phyloP scores from a whole-genome alignment of 2,797 vertebrate genomes.

The Hephaestus fuliginosus region DNA sequence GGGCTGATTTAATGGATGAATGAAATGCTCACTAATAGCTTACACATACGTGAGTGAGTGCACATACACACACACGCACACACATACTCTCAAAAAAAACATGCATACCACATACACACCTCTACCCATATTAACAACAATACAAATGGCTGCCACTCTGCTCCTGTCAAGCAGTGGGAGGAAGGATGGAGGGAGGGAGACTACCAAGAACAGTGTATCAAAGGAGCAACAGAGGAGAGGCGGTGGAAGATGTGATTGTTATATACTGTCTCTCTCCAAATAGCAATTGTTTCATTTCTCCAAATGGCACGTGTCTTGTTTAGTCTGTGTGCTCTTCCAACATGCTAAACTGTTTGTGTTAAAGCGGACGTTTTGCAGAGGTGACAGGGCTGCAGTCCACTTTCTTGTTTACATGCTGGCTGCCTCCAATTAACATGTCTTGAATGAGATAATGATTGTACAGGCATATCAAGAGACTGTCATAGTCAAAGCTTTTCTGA shows the following conservation, averaged over 20 bases:
- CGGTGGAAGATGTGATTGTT: slow-evolving; percentile 46
- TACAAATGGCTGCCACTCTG: slow-evolving; percentile 56
- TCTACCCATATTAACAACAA: slow-evolving; percentile 33
- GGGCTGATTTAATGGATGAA: slow-evolving; percentile 92
- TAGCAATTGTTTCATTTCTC: slow-evolving; percentile 54
- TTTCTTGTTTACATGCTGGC: slow-evolving; percentile 52
- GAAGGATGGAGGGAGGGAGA: slow-evolving; percentile 27
- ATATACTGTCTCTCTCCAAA: slow-evolving; percentile 44
- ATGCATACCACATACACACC: slow-evolving; percentile 6
- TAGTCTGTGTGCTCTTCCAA: slow-evolving; percentile 29
- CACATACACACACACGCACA: slow-evolving; percentile 10
- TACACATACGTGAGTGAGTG: slow-evolving; percentile 47
- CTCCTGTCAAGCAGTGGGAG: slow-evolving; percentile 48
- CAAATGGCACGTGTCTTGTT: slow-evolving; percentile 49
- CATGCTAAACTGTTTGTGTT: slow-evolving; percentile 47
- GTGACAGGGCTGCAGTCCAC: slow-evolving; percentile 42
- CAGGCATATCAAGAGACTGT: background rate
- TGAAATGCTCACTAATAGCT: slow-evolving; percentile 92
- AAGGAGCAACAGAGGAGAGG: slow-evolving; percentile 24
- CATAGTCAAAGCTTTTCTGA: slow-evolving; percentile 12
- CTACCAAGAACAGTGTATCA: slow-evolving; percentile 42
- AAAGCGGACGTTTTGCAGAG: slow-evolving; percentile 34
- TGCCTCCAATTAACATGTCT: slow-evolving; percentile 53
- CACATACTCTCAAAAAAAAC: slow-evolving; percentile 11
- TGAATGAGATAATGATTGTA: slow-evolving; percentile 24